Conservation (phyloP, 1,140 invertebrate species). For the Drosophila albomicans region DNA sequence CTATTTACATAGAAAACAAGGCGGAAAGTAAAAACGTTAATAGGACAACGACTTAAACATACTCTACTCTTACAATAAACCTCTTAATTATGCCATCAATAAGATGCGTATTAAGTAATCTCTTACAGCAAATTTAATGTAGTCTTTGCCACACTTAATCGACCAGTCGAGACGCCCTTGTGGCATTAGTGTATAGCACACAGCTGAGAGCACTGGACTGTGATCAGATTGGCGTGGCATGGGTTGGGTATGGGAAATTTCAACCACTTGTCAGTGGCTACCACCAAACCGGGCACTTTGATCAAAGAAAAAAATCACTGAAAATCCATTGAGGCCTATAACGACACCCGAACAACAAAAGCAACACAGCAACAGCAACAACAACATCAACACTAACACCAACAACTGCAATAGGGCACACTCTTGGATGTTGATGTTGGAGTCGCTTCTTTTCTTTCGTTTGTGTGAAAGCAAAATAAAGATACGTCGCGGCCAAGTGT, state of each 20-base stretch:
- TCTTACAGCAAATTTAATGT: constrained; percentile 1
- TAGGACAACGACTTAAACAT: constrained; percentile 5
- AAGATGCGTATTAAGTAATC: neutral
- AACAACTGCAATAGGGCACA: constrained; percentile 52
- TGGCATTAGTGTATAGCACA: neutral
- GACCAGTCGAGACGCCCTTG: neutral
- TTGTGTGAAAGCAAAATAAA: constrained; percentile 77
- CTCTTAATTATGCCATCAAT: neutral
- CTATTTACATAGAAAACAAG: constrained; percentile 58
- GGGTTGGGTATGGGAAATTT: constrained; percentile 67
- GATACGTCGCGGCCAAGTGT: constrained; percentile 77
- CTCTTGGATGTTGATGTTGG: constrained; percentile 40
- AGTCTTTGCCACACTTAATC: neutral
- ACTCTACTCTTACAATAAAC: neutral
- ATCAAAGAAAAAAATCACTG: constrained; percentile 76
- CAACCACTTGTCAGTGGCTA: constrained; percentile 70
- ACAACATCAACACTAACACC: constrained; percentile 33
- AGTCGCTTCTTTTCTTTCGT: constrained; percentile 30
- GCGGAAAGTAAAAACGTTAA: neutral
- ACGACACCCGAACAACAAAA: constrained; percentile 58
- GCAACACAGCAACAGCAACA: constrained; percentile 20
- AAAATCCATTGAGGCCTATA: constrained; percentile 81
- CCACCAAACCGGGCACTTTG: constrained; percentile 72
- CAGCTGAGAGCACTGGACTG: constrained; percentile 35
- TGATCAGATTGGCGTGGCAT: constrained; percentile 39